A percentile compares a stretch with the other conserved stretches of the same genome.
Conservation (phyloP, 2,797 vertebrate genomes). For the Aeoliscus strigatus region DNA sequence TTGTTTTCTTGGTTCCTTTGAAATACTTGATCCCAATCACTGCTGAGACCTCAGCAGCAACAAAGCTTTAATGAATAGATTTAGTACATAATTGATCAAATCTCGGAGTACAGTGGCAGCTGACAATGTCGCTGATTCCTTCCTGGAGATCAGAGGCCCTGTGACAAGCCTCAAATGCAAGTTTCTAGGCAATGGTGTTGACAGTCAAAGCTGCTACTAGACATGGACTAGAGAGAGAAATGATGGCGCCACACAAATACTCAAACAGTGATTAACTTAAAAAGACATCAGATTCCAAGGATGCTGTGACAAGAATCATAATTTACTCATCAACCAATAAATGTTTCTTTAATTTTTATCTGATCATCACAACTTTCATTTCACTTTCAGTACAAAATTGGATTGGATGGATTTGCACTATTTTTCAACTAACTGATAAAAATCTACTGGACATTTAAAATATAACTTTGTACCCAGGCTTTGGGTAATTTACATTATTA, state of each 20-base stretch:
- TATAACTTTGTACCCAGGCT: no score
- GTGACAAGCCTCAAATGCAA: constrained; percentile 8
- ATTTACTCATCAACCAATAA: background rate
- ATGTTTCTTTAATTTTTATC: no score
- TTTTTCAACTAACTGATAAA: no score
- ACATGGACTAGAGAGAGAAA: constrained; percentile 5
- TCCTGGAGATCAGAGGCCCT: constrained; percentile 42
- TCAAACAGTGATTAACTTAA: background rate
- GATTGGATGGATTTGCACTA: no score
- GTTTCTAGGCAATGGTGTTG: constrained; percentile 12
- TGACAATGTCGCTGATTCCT: constrained; percentile 30
- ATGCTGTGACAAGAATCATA: background rate
- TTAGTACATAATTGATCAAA: constrained; percentile 64
- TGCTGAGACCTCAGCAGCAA: constrained; percentile 42
- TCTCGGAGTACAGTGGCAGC: constrained; percentile 31
- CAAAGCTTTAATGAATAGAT: constrained; percentile 61
- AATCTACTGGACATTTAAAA: no score
- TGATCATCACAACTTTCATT: no score
- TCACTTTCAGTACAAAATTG: no score
- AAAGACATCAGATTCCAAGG: background rate
- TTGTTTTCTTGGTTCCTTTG: constrained; percentile 59
- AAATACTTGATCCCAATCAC: constrained; percentile 63
- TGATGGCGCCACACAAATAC: no score
- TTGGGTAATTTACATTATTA: no score
- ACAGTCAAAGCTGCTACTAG: no score